Evolutionary conservation across 1,140 invertebrate species (phyloP).

Genomic region (Kradibia gibbosae): DNA sequence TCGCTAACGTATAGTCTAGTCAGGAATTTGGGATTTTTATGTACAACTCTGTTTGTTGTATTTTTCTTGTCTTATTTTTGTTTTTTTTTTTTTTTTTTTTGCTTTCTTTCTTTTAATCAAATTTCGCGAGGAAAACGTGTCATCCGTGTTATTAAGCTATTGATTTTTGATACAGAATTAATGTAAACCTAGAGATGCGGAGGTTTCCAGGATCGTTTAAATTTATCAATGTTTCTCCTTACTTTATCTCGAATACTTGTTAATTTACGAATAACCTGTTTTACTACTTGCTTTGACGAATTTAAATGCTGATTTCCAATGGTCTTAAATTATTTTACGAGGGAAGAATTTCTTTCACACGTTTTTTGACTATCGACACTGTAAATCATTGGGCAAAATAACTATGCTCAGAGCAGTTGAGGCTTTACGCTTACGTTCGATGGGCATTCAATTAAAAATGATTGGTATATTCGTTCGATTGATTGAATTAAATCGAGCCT

Average conservation of each 20-base stretch:
- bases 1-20: no score
- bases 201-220: slow-evolving; percentile 42
- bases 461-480: not conserved
- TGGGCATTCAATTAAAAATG: not conserved
- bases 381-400: slow-evolving; percentile 1
- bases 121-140: slow-evolving; percentile 16
- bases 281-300: not conserved
- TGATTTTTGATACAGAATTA: slow-evolving; percentile 33
- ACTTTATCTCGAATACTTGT: slow-evolving; percentile 25
- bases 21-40: not conserved
- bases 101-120: not conserved
- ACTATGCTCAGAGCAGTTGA: no score
- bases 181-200: slow-evolving; percentile 10
- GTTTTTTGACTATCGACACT: slow-evolving; percentile 12
- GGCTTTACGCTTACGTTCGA: no score
- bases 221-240: slow-evolving; percentile 42
- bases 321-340: not conserved
- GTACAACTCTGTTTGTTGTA: not conserved
- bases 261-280: slow-evolving; percentile 32
- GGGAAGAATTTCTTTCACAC: slow-evolving; percentile 29
- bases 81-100: no score
- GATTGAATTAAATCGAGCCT: no score
- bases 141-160: slow-evolving; percentile 39
- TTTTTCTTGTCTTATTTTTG: no score
- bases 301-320: slow-evolving; percentile 25